A percentile compares a stretch with the other conserved stretches of the same genome.
Evolutionary conservation across 2,797 vertebrate genomes (phyloP).

Genomic region (Falco concolor): DNA sequence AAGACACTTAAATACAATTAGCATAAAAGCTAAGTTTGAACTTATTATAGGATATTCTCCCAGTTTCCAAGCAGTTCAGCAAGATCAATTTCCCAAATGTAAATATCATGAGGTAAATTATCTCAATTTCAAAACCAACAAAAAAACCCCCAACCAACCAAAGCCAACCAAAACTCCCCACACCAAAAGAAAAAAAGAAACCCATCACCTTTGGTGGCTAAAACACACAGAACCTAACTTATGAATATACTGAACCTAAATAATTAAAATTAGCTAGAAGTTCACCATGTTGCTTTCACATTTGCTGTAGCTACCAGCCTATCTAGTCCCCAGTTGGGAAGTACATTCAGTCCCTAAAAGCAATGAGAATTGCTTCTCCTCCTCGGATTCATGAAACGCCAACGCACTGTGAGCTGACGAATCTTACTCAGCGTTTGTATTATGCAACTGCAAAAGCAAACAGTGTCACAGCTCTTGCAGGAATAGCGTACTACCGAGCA

Average conservation of each 20-base stretch:
- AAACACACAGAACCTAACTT: neutral
- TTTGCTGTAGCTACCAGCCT: neutral
- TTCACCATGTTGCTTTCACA: neutral
- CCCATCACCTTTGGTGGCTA: neutral
- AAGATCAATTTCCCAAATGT: neutral
- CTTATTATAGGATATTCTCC: neutral
- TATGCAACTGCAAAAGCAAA: conserved; percentile 24
- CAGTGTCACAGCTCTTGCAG: neutral
- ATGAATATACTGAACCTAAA: neutral
- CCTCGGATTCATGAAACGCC: neutral
- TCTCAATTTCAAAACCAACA: neutral
- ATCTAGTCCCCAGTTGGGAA: neutral
- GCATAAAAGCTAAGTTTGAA: neutral
- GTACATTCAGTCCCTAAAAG: neutral
- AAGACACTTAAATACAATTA: neutral
- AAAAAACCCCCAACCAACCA: too few relatives aligned
- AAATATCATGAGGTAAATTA: neutral
- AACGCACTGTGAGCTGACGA: neutral
- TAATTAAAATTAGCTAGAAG: neutral
- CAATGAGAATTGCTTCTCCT: neutral
- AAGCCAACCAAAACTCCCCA: too few relatives aligned
- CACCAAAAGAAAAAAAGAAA: neutral
- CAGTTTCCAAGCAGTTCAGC: neutral
- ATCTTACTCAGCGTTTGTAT: conserved; percentile 6
- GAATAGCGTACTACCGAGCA: neutral